Evolutionary conservation across 1,140 invertebrate genomes (phyloP), one percentile per base, ranked within the genome.

Genomic region (Drosophila simulans): DNA sequence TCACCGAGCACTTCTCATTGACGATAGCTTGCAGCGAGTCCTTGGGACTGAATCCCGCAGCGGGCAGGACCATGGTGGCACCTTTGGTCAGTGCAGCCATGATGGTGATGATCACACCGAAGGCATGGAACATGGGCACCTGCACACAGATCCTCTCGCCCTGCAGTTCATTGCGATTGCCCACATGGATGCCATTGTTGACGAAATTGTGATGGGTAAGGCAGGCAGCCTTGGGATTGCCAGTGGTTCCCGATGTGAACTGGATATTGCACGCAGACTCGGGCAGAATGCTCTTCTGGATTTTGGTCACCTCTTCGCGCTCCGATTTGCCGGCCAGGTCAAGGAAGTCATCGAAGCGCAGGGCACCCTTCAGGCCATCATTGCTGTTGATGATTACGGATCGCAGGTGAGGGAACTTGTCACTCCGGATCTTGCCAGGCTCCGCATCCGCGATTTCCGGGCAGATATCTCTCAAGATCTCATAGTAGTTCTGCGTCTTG

Each of bases 81-180:
- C 96, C 97, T 48, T 95, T 93, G 0, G 97, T 55, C 13, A 94
- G 92, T 1, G 88, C 92, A 0, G 97, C 77, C 54, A 95, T 92
- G 0, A 96, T 97, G 39, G 96, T 93, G 0, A 92, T 91, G 0
- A 96, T 94, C 35, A 96, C 95, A 0, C 97, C 98, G 91, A 97
- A 98, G 13, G 96, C 97, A 91, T 99, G 98, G 91, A 99, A 99
- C 12, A 99, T 93, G 0, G 98, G 98, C 1, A 97, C 96, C 92
- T 98, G 95, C 0, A 96, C 80, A 82, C 97, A 98, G 42, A 97
- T 92, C 4, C 77, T 48, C 5, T 80, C 77, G 13, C 70, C 78
- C 0, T 42, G 65, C n/a, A 90, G 34, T 42, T 92, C 20, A 53
- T 92, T 92, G 5, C 96, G 93, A 55, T 93, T 92, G 0, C 95